Conservation (phyloP, 2,797 vertebrate species). For the Muraenolepis orangiensis region DNA sequence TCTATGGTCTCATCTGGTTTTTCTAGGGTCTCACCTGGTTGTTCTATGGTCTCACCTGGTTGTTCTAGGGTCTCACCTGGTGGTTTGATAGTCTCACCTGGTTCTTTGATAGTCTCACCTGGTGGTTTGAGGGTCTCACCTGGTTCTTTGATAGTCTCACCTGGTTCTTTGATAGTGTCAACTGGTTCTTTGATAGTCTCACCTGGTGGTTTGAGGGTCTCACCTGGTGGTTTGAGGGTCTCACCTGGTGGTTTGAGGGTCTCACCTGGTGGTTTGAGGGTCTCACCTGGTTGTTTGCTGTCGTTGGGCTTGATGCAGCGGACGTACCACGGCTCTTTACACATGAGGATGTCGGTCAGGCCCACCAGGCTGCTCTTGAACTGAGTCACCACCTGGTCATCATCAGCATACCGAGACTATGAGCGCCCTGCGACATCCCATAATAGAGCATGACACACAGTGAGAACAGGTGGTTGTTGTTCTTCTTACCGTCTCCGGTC, state of each 20-base stretch:
- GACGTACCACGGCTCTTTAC: constrained; percentile 91
- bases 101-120: constrained; percentile 75
- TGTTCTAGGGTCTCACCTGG: constrained; percentile 66
- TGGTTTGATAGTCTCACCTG: constrained; percentile 80
- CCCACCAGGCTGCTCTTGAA: constrained; percentile 89
- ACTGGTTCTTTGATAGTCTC: constrained; percentile 90
- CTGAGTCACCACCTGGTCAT: constrained; percentile 86
- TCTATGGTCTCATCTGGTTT: constrained; percentile 81
- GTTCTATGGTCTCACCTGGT: constrained; percentile 79
- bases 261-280: too few species aligned
- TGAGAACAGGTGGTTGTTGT: neutral
- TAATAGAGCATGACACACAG: neutral
- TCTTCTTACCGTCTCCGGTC: constrained; percentile 82
- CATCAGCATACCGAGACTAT: neutral
- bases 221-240: too few species aligned
- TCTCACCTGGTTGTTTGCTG: constrained; percentile 86
- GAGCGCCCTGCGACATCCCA: neutral
- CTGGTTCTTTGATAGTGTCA: too few species aligned
- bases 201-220: too few species aligned
- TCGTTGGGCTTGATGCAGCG: constrained; percentile 95
- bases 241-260: constrained; percentile 81
- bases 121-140: constrained; percentile 80
- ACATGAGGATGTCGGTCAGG: constrained; percentile 88
- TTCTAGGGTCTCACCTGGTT: constrained; percentile 52
- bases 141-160: constrained; percentile 76